Evolutionary conservation across 2,888 invertebrate species (phyloP), one percentile per base, ranked within the genome.

Genomic region (Dorcus parallelipipedus): DNA sequence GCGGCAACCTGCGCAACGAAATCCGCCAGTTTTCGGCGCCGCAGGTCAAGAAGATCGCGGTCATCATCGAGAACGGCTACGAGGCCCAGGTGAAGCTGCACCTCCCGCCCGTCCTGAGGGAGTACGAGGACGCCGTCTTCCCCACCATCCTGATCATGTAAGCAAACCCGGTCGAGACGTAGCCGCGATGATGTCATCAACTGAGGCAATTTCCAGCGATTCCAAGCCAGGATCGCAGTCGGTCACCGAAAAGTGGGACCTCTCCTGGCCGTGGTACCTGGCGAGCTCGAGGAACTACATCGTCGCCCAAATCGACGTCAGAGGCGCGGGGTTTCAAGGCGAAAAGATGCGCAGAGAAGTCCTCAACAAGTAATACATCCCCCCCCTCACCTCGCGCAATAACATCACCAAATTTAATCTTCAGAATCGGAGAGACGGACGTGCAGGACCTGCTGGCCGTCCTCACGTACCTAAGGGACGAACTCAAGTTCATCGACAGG

Each of bases 251-350:
- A 83, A 86, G 63, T 95, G 90, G 84, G 81, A 84, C 41, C 81
- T 93, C 0, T 88, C 88, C 58, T 95, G 93, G 91, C 87, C 90
- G 52, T 90, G 92, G 82, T 95, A 93, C 78, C 79, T 96, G 54
- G 86, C 91, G 3, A 89, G 91, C 52, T 86, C 89, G 10, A 84
- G 90, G 64, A 90, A 91, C 74, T 91, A 92, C 73, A 89, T 95
- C 62, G 90, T 93, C 38, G 95, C 92, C 0, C 87, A 90, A 75
- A 91, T 95, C 53, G 96, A 97, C 78, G 95, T 91, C 0, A 81
- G 95, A 39, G 96, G 96, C 5, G 89, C 93, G 2, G 92, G 91
- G 0, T 91, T 84, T 66, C 86, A 93, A 78, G 95, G 95, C 0
- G 91, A 92, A 71, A 81, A 85, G 52, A 76, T 89, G 62, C 79